Evolutionary conservation across 2,113 vertebrate genomes (phyloP).

Genomic region (Otolemur garnettii): DNA sequence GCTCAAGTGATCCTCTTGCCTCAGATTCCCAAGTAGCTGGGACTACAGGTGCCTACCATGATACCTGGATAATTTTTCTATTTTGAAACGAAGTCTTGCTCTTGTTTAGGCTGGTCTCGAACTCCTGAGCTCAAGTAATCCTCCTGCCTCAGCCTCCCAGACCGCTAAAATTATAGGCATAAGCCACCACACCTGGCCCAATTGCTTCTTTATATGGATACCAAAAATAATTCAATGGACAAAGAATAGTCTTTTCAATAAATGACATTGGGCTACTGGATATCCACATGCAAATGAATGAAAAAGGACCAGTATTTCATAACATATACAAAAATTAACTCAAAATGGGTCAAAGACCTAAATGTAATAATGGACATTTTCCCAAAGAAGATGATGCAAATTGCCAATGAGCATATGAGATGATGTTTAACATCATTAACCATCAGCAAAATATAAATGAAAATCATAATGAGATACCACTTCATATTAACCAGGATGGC

Average conservation of each 20-base stretch:
- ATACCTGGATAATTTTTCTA: too few relatives aligned
- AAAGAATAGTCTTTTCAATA: conserved; percentile 45
- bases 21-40: too few relatives aligned
- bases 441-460: conserved; percentile 7
- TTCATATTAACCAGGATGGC: not conserved
- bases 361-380: conserved; percentile 35
- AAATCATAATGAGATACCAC: conserved; percentile 34
- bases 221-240: conserved; percentile 1
- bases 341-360: conserved; percentile 38
- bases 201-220: not conserved
- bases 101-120: too few relatives aligned
- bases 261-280: conserved; percentile 24
- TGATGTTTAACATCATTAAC: not conserved
- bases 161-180: too few relatives aligned
- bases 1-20: too few relatives aligned
- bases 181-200: not conserved
- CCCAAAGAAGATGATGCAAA: conserved; percentile 24
- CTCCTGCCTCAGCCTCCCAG: too few relatives aligned
- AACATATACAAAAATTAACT: conserved; percentile 42
- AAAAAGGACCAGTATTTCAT: conserved; percentile 24
- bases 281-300: conserved; percentile 14
- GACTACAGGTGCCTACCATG: too few relatives aligned
- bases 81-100: too few relatives aligned
- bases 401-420: conserved; percentile 14
- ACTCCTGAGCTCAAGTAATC: too few relatives aligned